Conservation (phyloP, 2,797 vertebrate genomes). For the Catamblyrhynchus diadema region DNA sequence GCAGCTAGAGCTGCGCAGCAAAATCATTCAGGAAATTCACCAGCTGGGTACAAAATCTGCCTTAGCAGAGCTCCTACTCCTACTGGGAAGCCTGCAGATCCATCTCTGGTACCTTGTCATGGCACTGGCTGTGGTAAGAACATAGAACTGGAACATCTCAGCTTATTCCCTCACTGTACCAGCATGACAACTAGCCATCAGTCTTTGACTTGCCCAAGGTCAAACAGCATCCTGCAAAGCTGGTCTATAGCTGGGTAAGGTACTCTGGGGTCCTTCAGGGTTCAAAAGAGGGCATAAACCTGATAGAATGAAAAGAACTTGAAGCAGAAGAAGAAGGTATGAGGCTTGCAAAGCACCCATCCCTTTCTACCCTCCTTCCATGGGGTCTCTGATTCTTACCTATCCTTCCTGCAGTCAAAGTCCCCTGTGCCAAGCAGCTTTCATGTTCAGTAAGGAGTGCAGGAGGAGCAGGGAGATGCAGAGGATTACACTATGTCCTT, state of each 20-base stretch:
- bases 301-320: neutral
- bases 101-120: neutral
- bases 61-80: neutral
- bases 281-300: neutral
- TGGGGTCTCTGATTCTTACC: neutral
- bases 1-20: neutral
- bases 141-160: neutral
- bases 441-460: neutral
- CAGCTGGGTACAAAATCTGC: neutral
- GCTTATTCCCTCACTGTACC: neutral
- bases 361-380: neutral
- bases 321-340: neutral
- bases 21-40: neutral
- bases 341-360: neutral
- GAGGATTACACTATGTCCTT: neutral
- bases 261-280: neutral
- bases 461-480: neutral
- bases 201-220: neutral
- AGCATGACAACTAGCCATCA: neutral
- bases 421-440: neutral
- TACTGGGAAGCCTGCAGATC: neutral
- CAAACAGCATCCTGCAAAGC: neutral
- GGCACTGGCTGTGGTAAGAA: neutral
- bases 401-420: neutral
- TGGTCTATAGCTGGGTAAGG: neutral